Base-by-base conservation (phyloP, 2,888 invertebrate genomes). In the Pseudolycoriella hygida region DNA sequence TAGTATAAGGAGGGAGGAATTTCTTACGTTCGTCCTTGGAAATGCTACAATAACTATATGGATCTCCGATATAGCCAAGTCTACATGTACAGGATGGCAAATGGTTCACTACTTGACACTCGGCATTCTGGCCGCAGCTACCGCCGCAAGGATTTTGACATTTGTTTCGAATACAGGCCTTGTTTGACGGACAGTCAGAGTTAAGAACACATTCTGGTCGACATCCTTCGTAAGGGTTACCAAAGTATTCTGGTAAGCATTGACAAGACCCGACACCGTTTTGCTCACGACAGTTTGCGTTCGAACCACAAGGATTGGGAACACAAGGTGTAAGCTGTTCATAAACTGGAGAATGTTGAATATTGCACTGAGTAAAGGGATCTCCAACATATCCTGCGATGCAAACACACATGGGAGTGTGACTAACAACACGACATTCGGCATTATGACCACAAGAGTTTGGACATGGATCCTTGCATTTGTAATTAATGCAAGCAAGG, bases 111-210 rank as follows among this genome's bases (percentile, higher is more conserved):
- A 87, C 86, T 39, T 76, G 74, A 58, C 90, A 90, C 57, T 84
- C 79, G 2, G 89, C 85, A 59, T 80, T 80, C 45, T 73, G 71
- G 5, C 88, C 89, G 59, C 89, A 90, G 47, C 83, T 75, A 48
- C 87, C 86, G 12, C 84, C 82, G 55, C 89, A 90, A 38, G 89
- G 89, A 67, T 89, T 82, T 43, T 72, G 70, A 58, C 90, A 90
- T 61, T 86, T 87, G 58, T 83, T 84, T 54, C 80, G 73, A 39
- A 81, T 72, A 56, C 90, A 90, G 39, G 87, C 79, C 54, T 71
- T 64, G 57, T 80, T 73, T 43, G 76, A 75, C 11, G 77, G 65
- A 58, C 87, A 88, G 58, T 88, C 87, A 2, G 80, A 74, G 61
- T 82, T 84, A 41, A 82, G 68, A 34, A 80, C 68, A 59, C 87